Base-by-base conservation (phyloP, 2,888 invertebrate genomes). In the Helicoverpa assulta region DNA sequence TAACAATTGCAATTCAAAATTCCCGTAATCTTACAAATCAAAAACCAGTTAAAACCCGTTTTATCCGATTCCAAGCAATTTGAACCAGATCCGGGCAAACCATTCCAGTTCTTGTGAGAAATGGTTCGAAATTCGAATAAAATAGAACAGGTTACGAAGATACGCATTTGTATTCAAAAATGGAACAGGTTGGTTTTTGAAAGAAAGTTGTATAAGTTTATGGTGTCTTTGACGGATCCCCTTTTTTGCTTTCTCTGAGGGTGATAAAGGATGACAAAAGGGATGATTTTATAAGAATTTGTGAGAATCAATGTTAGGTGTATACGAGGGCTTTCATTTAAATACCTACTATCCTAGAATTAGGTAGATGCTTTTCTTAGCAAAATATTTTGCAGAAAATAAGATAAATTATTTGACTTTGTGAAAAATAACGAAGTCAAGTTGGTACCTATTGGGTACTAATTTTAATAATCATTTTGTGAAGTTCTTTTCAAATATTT, bases 121-220 rank as follows among this genome's bases (percentile, higher is more conserved):
- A 33, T 33, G 8, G 33, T 33, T 33, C 33, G 33, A 33, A 33
- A 66, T 81, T 68, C 14, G 50, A 77, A 71, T 67, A 43, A 67
- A 78, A 76, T 66, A 62, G 56, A 78, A 84, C 84, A 84, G 74
- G 84, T 84, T 80, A 78, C 56, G 10, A 19, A 70, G 62, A 70
- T 73, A 29, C 61, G 60, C 60, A 80, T 63, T 82, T 50, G 80
- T 70, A 78, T 75, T 73, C 55, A 70, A 77, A 77, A 75, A 54
- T 69, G 61, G 77, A 85, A 88, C 86, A 84, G 84, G 87, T 84
- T 81, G 65, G 56, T 53, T 37, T 63, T 53, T 57, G n/a, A 70
- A 74, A 61, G 51, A 64, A 47, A 63, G 18, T 50, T 21, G 52
- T 19, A 54, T 54, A 63, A 56, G 64, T 80, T 43, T 59, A 52